Conservation (phyloP, 2,888 invertebrate genomes). For the Belgica antarctica region DNA sequence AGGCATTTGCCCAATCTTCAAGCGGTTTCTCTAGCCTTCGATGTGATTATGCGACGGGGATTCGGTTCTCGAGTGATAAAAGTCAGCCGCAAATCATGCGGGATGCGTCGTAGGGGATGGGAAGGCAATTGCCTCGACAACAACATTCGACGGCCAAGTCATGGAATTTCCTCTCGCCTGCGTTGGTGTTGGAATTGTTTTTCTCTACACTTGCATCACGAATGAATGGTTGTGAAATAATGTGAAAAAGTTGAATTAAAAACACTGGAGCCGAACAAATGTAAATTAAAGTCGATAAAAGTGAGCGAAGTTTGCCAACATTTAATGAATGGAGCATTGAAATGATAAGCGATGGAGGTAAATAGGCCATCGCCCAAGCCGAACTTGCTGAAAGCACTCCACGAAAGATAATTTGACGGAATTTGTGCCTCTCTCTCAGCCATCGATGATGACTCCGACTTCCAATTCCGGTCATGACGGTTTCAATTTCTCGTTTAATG, state of each 20-base stretch:
- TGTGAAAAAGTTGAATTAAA: constrained; percentile 21
- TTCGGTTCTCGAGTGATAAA: background rate
- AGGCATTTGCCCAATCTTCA: background rate
- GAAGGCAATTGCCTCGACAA: no score
- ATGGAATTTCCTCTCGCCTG: constrained; percentile 38
- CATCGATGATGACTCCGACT: background rate
- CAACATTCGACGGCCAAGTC: background rate
- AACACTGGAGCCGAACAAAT: constrained; percentile 39
- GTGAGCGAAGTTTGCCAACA: constrained; percentile 25
- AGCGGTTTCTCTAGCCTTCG: background rate
- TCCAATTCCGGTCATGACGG: constrained; percentile 35
- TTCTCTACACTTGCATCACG: background rate
- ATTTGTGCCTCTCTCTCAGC: background rate
- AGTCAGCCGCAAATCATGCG: no score
- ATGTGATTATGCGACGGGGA: background rate
- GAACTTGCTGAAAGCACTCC: background rate
- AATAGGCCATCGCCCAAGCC: background rate
- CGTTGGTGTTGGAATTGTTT: no score
- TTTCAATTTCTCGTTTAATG: constrained; percentile 28
- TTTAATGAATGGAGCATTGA: constrained; percentile 31
- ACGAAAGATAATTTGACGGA: background rate
- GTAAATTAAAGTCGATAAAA: constrained; percentile 40
- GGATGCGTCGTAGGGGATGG: no score
- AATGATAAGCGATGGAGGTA: constrained; percentile 18
- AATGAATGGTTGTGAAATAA: constrained; percentile 30